These are phyloP conservation scores for Heteropelma amictum DNA, from an alignment of 2,888 invertebrate species.

Conservation along the genomic window DNA sequence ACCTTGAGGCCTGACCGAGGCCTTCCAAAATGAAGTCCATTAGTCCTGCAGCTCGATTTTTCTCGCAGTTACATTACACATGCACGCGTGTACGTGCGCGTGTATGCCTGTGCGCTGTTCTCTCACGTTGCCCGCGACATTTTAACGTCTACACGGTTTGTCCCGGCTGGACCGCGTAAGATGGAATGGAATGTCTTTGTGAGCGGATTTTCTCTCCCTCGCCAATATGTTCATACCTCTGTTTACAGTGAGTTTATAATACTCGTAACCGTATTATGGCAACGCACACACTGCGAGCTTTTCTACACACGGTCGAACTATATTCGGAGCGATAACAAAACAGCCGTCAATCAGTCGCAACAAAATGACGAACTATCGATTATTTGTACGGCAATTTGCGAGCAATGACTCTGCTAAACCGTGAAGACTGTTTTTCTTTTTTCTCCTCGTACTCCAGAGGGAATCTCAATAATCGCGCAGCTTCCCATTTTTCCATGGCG, in stretches of 20 bases:
- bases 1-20: too few relatives aligned
- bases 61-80: neutral
- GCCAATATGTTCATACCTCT: constrained; percentile 61
- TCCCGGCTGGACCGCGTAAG: constrained; percentile 58
- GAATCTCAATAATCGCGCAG: neutral
- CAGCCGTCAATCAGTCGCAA: neutral
- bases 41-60: too few relatives aligned
- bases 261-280: constrained; percentile 35
- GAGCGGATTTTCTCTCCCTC: constrained; percentile 60
- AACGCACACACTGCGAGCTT: constrained; percentile 32
- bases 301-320: constrained; percentile 39
- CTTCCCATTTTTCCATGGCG: neutral
- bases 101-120: neutral
- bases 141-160: neutral
- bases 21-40: too few relatives aligned
- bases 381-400: neutral
- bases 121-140: constrained; percentile 10
- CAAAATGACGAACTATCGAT: neutral
- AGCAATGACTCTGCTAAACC: too few relatives aligned
- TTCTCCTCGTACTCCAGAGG: neutral
- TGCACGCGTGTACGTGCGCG: neutral
- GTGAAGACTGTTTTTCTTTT: neutral
- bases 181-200: constrained; percentile 71
- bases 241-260: constrained; percentile 13
- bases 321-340: constrained; percentile 30